Evolutionary conservation across 2,888 invertebrate species (phyloP).

Genomic region (Eulithis testata): DNA sequence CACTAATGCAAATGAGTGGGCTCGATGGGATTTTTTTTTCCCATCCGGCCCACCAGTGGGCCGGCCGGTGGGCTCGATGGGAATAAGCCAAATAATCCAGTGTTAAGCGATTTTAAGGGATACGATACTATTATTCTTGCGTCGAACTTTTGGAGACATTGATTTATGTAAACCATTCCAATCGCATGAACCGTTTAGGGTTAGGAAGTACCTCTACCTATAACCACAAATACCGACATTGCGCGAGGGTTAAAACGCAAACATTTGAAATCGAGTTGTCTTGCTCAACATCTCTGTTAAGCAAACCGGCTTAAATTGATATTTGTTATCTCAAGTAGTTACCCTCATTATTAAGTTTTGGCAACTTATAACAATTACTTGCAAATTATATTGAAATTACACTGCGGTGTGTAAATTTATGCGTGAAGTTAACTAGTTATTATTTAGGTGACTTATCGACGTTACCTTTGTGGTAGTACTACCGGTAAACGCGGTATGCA

Average conservation of each 20-base stretch:
- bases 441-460: conserved; percentile 10
- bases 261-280: conserved; percentile 1
- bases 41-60: too few relatives aligned
- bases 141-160: background rate
- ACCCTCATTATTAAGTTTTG: conserved; percentile 5
- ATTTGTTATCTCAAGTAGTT: conserved; percentile 7
- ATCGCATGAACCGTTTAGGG: background rate
- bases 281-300: conserved; percentile 2
- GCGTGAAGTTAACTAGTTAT: conserved; percentile 2
- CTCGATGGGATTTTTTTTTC: too few relatives aligned
- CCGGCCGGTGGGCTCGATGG: too few relatives aligned
- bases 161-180: background rate
- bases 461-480: too few relatives aligned
- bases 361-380: conserved; percentile 17
- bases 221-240: conserved; percentile 2
- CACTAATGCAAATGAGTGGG: too few relatives aligned
- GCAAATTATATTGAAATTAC: conserved; percentile 17
- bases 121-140: too few relatives aligned
- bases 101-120: too few relatives aligned
- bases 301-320: conserved; percentile 14
- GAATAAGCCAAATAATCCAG: too few relatives aligned
- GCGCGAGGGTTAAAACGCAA: background rate
- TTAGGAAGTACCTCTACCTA: background rate
- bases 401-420: conserved; percentile 16
- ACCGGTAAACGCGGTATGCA: too few relatives aligned